These are phyloP conservation scores for Pteropus alecto DNA, from an alignment of 2,113 vertebrate species.

Conservation along the genomic window DNA sequence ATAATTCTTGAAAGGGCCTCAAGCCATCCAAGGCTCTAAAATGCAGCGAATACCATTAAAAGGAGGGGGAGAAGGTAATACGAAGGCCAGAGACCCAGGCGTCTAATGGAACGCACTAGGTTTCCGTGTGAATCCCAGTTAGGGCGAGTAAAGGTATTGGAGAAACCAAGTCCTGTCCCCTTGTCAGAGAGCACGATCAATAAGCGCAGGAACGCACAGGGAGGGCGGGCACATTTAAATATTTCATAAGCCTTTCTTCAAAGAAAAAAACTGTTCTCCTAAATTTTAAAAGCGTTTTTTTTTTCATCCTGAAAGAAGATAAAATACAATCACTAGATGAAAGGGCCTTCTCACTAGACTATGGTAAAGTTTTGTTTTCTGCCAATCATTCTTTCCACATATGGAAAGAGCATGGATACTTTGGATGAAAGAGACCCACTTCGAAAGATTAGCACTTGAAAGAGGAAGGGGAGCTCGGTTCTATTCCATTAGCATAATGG, in stretches of 20 bases:
- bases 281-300: not conserved
- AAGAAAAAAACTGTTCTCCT: not conserved
- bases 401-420: not conserved
- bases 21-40: not conserved
- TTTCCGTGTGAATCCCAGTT: no score
- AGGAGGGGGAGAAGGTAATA: not conserved
- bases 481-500: not conserved
- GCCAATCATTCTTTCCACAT: not conserved
- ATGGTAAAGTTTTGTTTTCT: not conserved
- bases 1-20: not conserved
- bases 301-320: not conserved
- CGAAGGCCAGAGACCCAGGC: no score
- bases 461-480: not conserved
- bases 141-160: rapidly evolving
- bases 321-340: not conserved
- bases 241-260: not conserved
- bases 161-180: rapidly evolving
- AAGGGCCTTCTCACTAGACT: not conserved
- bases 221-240: not conserved
- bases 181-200: not conserved
- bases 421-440: not conserved
- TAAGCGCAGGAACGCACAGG: rapidly evolving
- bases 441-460: not conserved
- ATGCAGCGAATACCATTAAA: rapidly evolving
- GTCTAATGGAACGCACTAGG: rapidly evolving